Conservation (phyloP, 2,888 invertebrate genomes). For the Tricholauxania praeusta region DNA sequence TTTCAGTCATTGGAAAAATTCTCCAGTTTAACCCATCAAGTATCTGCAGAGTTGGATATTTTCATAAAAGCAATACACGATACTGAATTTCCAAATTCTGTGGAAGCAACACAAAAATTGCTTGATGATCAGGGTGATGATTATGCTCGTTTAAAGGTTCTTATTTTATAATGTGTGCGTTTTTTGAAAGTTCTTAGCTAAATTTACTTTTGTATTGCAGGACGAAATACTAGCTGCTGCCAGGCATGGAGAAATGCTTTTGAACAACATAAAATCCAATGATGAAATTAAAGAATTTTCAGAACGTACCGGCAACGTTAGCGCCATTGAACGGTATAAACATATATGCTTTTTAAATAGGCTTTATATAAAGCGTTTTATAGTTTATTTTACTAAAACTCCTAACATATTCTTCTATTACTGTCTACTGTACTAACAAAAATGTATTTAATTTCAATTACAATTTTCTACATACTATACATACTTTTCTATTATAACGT, state of each 20-base stretch:
- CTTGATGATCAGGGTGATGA: slow-evolving; percentile 85
- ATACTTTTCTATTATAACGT: background rate
- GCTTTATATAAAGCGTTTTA: slow-evolving; percentile 9
- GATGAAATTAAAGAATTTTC: slow-evolving; percentile 72
- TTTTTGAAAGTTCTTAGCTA: slow-evolving; percentile 13
- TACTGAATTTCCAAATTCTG: slow-evolving; percentile 94
- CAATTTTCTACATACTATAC: too few relatives aligned
- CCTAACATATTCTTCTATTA: background rate
- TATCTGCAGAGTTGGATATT: slow-evolving; percentile 86
- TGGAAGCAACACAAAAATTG: slow-evolving; percentile 87
- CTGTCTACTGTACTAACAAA: slow-evolving; percentile 28
- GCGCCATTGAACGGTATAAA: slow-evolving; percentile 87
- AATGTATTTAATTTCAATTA: background rate
- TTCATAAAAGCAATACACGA: slow-evolving; percentile 91
- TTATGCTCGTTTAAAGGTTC: slow-evolving; percentile 69
- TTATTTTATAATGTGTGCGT: background rate
- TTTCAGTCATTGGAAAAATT: slow-evolving; percentile 94
- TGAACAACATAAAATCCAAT: slow-evolving; percentile 78
- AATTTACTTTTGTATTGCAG: slow-evolving; percentile 58
- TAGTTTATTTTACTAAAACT: slow-evolving; percentile 6
- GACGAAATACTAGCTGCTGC: slow-evolving; percentile 89
- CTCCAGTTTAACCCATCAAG: slow-evolving; percentile 90
- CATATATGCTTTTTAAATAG: slow-evolving; percentile 5
- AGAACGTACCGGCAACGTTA: slow-evolving; percentile 86
- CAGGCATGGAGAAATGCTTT: slow-evolving; percentile 88